These are phyloP conservation scores for Pterobdella sp. DNA, from an alignment of 2,888 invertebrate species.

Conservation along the genomic window DNA sequence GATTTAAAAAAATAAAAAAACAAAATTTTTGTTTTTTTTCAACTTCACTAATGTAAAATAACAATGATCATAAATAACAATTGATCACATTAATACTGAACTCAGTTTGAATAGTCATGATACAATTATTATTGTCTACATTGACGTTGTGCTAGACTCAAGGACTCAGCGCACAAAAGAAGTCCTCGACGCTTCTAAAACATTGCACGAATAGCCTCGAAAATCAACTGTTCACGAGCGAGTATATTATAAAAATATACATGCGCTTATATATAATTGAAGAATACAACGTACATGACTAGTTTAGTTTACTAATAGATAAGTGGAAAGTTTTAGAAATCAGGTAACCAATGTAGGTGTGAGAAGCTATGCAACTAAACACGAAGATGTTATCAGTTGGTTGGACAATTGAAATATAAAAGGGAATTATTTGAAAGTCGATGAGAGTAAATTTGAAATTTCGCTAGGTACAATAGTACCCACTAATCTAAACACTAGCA, in stretches of 20 bases:
- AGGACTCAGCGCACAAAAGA: too few species aligned
- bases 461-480: constrained; percentile 7
- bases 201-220: too few species aligned
- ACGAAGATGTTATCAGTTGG: constrained; percentile 3
- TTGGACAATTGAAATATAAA: constrained; percentile 13
- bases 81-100: constrained; percentile 15
- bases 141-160: too few species aligned
- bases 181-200: too few species aligned
- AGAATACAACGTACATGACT: neutral
- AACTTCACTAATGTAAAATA: constrained; percentile 11
- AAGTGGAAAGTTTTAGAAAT: neutral
- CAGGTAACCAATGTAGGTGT: neutral
- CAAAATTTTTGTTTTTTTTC: neutral
- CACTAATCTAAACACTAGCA: constrained; percentile 4
- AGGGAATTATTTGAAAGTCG: neutral
- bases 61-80: constrained; percentile 14
- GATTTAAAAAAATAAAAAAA: neutral
- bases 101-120: constrained; percentile 6
- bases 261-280: too few species aligned
- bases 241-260: too few species aligned
- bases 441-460: neutral
- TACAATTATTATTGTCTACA: neutral
- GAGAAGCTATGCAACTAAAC: constrained; percentile 8
- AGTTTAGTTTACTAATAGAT: neutral
- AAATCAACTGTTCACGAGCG: too few species aligned